Percentiles rank a stretch among this genome's conserved stretches.
phyloP scores from a whole-genome alignment of 2,113 vertebrate genomes.

The Pseudopipra pipra region DNA sequence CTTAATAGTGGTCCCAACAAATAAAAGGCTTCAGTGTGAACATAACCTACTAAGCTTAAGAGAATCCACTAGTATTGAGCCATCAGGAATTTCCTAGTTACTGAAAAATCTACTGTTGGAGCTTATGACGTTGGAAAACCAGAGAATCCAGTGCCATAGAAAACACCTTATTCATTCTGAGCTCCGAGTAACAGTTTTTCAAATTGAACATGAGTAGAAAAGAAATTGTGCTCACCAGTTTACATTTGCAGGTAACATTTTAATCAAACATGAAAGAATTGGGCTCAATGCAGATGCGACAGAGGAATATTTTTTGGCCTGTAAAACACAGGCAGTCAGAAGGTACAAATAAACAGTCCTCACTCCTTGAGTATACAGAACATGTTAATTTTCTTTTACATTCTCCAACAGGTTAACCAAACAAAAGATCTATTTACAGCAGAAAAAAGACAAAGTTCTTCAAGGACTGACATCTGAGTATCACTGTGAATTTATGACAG shows the following conservation, averaged over 20 bases:
- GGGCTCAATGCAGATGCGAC: background rate
- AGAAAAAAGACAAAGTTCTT: background rate
- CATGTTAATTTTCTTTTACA: slow-evolving; percentile 11
- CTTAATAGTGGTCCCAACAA: background rate
- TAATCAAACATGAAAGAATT: background rate
- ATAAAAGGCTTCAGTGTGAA: background rate
- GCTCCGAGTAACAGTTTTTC: background rate
- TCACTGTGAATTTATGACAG: background rate
- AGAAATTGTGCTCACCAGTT: background rate
- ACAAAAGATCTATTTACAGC: slow-evolving; percentile 19
- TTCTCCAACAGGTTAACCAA: background rate
- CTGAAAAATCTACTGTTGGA: background rate
- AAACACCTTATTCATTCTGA: background rate
- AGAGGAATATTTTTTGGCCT: background rate
- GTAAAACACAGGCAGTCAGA: background rate
- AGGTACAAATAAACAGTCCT: slow-evolving; percentile 9
- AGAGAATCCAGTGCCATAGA: background rate
- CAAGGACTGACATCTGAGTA: background rate
- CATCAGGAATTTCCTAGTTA: background rate
- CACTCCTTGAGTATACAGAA: background rate
- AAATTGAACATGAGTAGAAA: background rate
- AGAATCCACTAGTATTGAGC: background rate
- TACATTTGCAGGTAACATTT: background rate
- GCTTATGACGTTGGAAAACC: background rate
- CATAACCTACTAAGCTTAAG: background rate